These are phyloP conservation scores for Oceanodroma tethys DNA, from an alignment of 2,113 vertebrate species.

Conservation along the genomic window DNA sequence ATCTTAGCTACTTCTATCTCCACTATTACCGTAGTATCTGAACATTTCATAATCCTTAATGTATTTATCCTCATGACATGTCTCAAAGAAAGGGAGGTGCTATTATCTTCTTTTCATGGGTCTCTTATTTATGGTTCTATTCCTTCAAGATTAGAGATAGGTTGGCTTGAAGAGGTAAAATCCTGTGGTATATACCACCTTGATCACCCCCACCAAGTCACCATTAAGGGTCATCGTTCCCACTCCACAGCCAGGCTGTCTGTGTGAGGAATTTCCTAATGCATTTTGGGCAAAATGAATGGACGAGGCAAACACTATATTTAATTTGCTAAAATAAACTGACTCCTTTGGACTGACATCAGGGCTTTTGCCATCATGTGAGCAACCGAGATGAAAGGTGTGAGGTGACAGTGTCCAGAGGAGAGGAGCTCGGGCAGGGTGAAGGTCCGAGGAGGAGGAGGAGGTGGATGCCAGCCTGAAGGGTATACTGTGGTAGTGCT, in stretches of 20 bases:
- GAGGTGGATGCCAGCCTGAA: background rate
- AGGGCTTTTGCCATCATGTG: background rate
- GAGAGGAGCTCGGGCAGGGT: background rate
- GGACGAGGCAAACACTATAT: rapidly evolving
- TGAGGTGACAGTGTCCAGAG: background rate
- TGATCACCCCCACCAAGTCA: background rate
- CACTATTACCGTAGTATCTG: background rate
- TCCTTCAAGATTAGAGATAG: background rate
- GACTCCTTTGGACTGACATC: background rate
- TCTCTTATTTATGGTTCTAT: background rate
- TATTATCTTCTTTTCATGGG: background rate
- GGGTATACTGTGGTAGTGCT: no score
- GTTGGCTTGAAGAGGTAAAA: background rate
- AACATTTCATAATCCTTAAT: background rate
- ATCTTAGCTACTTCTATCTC: background rate
- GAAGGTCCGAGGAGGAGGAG: background rate
- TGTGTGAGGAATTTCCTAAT: background rate
- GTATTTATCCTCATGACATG: background rate
- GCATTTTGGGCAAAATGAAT: background rate
- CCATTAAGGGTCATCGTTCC: background rate
- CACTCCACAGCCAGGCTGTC: background rate
- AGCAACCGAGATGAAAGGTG: background rate
- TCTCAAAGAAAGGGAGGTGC: background rate
- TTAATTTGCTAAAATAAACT: background rate
- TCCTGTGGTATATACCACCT: rapidly evolving